Base-by-base conservation (phyloP, 2,888 invertebrate genomes). In the Apocheima hispidaria region DNA sequence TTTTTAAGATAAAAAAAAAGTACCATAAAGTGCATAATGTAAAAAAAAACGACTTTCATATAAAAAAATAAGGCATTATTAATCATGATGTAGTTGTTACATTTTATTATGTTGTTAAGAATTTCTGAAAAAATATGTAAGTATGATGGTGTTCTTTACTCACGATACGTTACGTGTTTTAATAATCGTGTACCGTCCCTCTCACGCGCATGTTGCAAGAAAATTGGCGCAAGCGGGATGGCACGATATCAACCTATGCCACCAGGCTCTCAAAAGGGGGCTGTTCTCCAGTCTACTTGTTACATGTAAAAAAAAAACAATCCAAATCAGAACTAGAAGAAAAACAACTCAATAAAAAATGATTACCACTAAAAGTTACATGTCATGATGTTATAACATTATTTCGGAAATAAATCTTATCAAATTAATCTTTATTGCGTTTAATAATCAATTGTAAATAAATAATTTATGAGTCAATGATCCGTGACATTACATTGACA, bases 1-100 rank as follows among this genome's bases (percentile, higher is more conserved):
- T 62, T 69, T 54, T 56, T 61, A 63, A 63, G 55, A 53, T 14
- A 49, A 50, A 48, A 66, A n/a, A 41, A 30, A 33, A 35, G 48
- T 55, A 51, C 40, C 23, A 35, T 35, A 41, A 41, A 41, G 33
- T 59, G 44, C 38, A 16, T 49, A 30, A 30, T 60, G 30, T 60
- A 60, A 46, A 61, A 65, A n/a, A 65, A 60, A 53, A 26, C 18
- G 30, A n/a, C 16, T 7, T n/a, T 51, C 35, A 18, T 64, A 46
- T 60, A 51, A 35, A 55, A 26, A 18, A 41, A 40, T 30, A 28
- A 7, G 4, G 23, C 6, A 23, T 23, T 2, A 23, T 26, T 36
- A 21, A 53, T 59, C 44, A 23, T 33, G n/a, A n/a, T n/a, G 46
- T 59, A 26, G 55, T 18, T 26, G 26, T 23, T 35, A 54, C 14